Evolutionary conservation across 2,888 invertebrate species (phyloP), one percentile per base, ranked within the genome.

Genomic region (Escarpia spicata): DNA sequence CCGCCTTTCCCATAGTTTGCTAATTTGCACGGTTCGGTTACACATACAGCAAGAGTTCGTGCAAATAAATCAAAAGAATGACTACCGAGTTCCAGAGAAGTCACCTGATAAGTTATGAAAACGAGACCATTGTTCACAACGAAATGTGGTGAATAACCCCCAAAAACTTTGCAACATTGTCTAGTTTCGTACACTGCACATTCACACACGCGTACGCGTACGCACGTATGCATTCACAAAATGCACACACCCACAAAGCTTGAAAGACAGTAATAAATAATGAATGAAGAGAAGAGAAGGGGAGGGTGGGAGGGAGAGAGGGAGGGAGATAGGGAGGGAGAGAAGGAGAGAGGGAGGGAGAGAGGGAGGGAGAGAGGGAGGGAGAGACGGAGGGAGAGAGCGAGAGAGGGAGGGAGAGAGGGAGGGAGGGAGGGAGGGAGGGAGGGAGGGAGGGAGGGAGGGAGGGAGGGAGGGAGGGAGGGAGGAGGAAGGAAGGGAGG

Each of bases 391-490:
- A 43, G 9, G 90, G 37, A 37, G 4, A 10, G 90, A 37, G 6
- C 4, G 37, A 37, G 4, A 10, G 37, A 37, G 4, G 90, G 90
- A 37, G 6, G 90, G 37, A 37, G 4, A 10, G 37, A 43, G 9
- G 90, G 92, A 43, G 43, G 45, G 3, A 89, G 26, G 92, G 89
- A 89, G 0, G 92, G 92, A 92, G 0, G 58, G 43, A 90, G 90
- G 2, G 90, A 43, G 9, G 43, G 90, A 90, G 0, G 43, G 90
- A 3, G 92, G 58, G 4, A 43, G 26, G 43, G 90, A 2, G 9
- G 2, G 90, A 90, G 9, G 2, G 90, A 43, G 9, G 2, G 43
- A 43, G 9, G 90, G 43, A 43, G 9, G 90, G 90, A 43, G 0
- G 90, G 43, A 43, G 9, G 43, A 43, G 0, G 90, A 0, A 2